phyloP scores from a whole-genome alignment of 2,797 vertebrate genomes.

The Falco rusticolus region DNA sequence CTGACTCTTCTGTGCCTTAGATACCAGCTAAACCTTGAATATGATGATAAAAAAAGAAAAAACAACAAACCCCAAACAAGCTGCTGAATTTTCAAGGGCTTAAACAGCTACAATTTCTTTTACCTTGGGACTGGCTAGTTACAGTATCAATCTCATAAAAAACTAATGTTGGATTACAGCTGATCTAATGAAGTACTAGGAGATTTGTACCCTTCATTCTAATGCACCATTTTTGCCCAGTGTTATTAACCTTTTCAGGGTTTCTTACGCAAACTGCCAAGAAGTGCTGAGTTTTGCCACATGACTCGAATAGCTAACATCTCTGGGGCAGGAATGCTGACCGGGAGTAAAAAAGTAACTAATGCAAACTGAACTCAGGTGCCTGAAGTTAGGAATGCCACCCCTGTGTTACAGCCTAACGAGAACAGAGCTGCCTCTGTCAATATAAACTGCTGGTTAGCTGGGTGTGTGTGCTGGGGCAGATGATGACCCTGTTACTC shows the following conservation, averaged over 20 bases:
- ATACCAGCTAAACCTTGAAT: slow-evolving; percentile 23
- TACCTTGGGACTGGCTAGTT: not conserved
- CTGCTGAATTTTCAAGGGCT: not conserved
- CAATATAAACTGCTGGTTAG: rapidly evolving
- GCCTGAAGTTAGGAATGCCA: not conserved
- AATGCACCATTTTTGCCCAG: not conserved
- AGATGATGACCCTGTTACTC: rapidly evolving
- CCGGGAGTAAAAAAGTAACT: not conserved
- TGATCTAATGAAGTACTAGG: not conserved
- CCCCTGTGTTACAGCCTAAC: not conserved
- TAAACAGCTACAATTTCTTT: not conserved
- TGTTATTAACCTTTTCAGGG: not conserved
- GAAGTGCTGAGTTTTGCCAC: not conserved
- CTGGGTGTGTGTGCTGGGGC: rapidly evolving
- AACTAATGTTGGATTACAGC: not conserved
- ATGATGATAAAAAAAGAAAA: not conserved
- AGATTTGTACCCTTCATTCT: not conserved
- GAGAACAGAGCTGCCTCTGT: rapidly evolving
- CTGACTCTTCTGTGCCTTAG: not conserved
- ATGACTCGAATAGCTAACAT: rapidly evolving
- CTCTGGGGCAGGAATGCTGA: not conserved
- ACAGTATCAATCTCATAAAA: not conserved
- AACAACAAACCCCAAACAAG: not conserved
- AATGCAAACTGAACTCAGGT: rapidly evolving
- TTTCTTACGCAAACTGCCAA: not conserved